Conservation (phyloP, 2,797 vertebrate species). For the Carduelis carduelis region DNA sequence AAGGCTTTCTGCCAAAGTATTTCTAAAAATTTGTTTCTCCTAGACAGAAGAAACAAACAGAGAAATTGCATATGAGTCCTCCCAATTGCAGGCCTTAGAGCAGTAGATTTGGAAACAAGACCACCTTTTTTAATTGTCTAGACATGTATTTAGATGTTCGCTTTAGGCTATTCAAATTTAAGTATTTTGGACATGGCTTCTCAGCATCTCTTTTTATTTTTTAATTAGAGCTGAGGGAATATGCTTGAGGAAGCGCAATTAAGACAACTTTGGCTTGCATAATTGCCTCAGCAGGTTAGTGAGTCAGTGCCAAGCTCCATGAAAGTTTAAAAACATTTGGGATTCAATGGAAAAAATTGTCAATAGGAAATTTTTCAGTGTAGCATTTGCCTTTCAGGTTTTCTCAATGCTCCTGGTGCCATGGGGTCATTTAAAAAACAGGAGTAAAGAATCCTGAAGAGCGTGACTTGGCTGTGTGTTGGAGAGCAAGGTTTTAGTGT, state of each 20-base stretch:
- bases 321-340: slow-evolving; percentile 52
- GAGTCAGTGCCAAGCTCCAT: slow-evolving; percentile 37
- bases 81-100: neutral
- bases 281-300: slow-evolving; percentile 54
- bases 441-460: neutral
- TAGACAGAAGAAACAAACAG: neutral
- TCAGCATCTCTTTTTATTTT: slow-evolving; percentile 40
- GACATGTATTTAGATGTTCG: slow-evolving; percentile 13
- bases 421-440: neutral
- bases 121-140: slow-evolving; percentile 25
- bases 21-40: neutral
- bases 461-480: neutral
- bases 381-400: neutral
- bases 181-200: slow-evolving; percentile 32
- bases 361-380: neutral
- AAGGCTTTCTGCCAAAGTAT: neutral
- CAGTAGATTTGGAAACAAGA: neutral
- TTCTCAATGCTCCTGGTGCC: neutral
- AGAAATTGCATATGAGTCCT: neutral
- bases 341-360: neutral
- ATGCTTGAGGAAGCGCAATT: slow-evolving; percentile 33
- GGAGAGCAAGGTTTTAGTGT: neutral
- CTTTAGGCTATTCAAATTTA: slow-evolving; percentile 44
- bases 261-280: slow-evolving; percentile 49
- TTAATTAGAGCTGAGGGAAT: slow-evolving; percentile 61